Percentiles rank a stretch among this genome's conserved stretches.
Conservation (phyloP, 2,888 invertebrate genomes). For the Allophyes oxyacanthae region DNA sequence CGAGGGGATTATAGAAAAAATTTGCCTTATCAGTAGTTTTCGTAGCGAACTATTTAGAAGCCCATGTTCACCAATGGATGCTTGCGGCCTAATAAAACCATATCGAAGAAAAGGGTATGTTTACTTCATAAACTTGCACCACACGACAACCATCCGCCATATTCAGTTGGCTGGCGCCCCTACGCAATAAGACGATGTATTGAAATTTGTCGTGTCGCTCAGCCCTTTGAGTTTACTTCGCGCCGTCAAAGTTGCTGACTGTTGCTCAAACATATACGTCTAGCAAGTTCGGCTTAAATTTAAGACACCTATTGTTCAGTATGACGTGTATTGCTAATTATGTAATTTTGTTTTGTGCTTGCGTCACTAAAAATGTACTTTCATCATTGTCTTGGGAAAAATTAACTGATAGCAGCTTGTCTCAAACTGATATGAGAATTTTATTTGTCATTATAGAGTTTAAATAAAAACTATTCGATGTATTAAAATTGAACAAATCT, state of each 20-base stretch:
- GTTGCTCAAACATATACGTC: conserved; percentile 40
- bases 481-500: too few relatives aligned
- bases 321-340: conserved; percentile 42
- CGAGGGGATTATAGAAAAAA: too few relatives aligned
- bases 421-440: too few relatives aligned
- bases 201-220: conserved; percentile 81
- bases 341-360: conserved; percentile 22
- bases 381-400: conserved; percentile 5
- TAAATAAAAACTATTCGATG: too few relatives aligned
- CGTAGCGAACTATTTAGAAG: too few relatives aligned
- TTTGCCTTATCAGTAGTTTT: too few relatives aligned
- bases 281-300: conserved; percentile 45
- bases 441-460: too few relatives aligned
- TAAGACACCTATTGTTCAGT: conserved; percentile 42
- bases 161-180: conserved; percentile 74
- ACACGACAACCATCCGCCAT: conserved; percentile 65
- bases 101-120: too few relatives aligned
- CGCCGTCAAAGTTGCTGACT: conserved; percentile 68
- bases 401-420: neutral
- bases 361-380: conserved; percentile 3
- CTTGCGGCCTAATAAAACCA: too few relatives aligned
- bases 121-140: conserved; percentile 56
- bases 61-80: too few relatives aligned
- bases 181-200: conserved; percentile 72
- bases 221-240: conserved; percentile 61